Percentiles rank a stretch among this genome's conserved stretches.
These are phyloP conservation scores for Augochlora pura DNA, from an alignment of 1,140 invertebrate genomes.

Conservation along the genomic window DNA sequence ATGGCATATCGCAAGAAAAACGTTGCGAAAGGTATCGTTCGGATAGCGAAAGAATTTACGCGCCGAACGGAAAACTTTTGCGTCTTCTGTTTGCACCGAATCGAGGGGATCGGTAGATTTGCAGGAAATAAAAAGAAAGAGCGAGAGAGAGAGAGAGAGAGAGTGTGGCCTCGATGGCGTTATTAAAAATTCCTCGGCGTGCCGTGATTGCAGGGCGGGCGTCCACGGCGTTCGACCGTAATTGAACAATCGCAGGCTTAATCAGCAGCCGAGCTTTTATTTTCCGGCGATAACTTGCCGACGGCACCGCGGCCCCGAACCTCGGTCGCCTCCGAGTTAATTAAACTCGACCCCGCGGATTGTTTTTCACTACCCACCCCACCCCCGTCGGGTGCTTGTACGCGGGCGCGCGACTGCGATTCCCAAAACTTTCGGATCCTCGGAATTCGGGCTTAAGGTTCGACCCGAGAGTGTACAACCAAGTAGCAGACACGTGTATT, in stretches of 20 bases:
- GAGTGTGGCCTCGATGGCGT: no score
- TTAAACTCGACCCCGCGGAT: constrained; percentile 6
- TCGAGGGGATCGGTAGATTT: no score
- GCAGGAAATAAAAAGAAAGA: no score
- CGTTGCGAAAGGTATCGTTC: no score
- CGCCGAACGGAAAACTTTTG: no score
- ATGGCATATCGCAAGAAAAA: no score
- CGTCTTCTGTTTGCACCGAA: no score
- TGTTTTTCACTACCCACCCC: neutral
- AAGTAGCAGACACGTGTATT: constrained; percentile 80
- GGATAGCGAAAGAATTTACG: no score
- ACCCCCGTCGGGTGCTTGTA: no score
- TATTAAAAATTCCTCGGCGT: constrained; percentile 1
- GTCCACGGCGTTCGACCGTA: neutral
- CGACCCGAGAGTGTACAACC: constrained; percentile 60
- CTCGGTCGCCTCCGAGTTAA: neutral
- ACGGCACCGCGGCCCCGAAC: neutral
- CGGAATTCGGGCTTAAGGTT: constrained; percentile 68
- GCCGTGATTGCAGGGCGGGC: neutral
- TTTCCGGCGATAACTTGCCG: constrained; percentile 5
- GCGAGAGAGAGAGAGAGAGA: no score
- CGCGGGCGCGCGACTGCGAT: no score
- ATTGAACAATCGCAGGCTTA: constrained; percentile 15
- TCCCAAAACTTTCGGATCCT: constrained; percentile 8
- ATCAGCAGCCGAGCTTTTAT: neutral